Evolutionary conservation across 2,113 vertebrate genomes (phyloP).

Genomic region (Zosterops lateralis): DNA sequence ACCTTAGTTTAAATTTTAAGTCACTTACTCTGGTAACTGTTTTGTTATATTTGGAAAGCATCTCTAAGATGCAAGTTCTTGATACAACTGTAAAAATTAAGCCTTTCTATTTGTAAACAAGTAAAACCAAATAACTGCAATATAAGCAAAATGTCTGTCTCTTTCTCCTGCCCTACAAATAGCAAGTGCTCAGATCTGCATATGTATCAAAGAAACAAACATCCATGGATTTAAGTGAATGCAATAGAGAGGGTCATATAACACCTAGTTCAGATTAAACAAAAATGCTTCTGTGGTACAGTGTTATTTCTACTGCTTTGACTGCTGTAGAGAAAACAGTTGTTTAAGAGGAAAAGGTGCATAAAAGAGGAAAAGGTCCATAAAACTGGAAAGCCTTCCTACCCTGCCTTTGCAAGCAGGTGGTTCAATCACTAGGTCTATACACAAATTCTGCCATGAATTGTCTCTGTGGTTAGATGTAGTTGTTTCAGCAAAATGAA

Average conservation of each 20-base stretch:
- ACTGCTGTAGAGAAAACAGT: neutral
- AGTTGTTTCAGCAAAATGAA: neutral
- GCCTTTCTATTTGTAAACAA: neutral
- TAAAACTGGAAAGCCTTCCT: neutral
- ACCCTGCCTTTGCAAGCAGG: neutral
- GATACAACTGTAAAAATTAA: neutral
- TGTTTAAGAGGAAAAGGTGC: neutral
- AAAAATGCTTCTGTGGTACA: conserved; percentile 16
- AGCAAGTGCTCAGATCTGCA: neutral
- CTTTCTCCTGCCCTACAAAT: conserved; percentile 27
- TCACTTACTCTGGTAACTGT: neutral
- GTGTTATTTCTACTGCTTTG: neutral
- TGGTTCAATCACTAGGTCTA: neutral
- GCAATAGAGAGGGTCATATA: neutral
- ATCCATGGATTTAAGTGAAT: neutral
- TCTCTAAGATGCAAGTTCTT: neutral
- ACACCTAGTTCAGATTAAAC: conserved; percentile 48
- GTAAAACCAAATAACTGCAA: conserved; percentile 3
- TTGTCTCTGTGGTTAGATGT: neutral
- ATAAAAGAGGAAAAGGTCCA: neutral
- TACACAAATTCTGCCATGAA: neutral
- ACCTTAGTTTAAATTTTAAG: neutral
- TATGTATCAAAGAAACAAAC: neutral
- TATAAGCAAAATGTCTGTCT: conserved; percentile 33
- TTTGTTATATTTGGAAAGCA: neutral